phyloP scores from a whole-genome alignment of 2,113 vertebrate species.

The Salvelinus namaycush region DNA sequence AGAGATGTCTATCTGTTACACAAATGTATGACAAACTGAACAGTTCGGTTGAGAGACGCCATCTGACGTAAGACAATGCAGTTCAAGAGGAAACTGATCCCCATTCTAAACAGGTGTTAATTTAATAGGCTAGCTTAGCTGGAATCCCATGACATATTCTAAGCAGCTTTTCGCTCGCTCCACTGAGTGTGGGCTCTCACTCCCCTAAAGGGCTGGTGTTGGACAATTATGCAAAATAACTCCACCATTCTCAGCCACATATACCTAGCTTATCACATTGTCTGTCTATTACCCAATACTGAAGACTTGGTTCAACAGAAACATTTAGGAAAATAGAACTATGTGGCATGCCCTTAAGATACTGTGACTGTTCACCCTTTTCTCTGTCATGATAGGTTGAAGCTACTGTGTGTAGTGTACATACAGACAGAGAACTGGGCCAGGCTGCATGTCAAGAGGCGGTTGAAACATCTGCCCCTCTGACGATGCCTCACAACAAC shows the following conservation, averaged over 20 bases:
- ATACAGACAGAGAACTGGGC: neutral
- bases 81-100: neutral
- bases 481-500: conserved; percentile 28
- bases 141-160: neutral
- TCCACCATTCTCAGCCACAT: too few species aligned
- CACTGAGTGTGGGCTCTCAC: neutral
- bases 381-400: too few species aligned
- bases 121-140: neutral
- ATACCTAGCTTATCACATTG: too few species aligned
- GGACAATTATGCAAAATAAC: conserved; percentile 12
- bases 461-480: conserved; percentile 40
- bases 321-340: too few species aligned
- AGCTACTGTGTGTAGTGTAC: conserved; percentile 1
- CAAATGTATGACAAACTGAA: neutral
- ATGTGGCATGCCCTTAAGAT: too few species aligned
- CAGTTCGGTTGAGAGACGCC: neutral
- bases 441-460: conserved; percentile 36
- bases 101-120: conserved; percentile 6
- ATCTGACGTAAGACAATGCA: too few species aligned
- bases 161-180: conserved; percentile 1
- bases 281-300: too few species aligned
- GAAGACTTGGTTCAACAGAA: too few species aligned
- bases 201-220: neutral
- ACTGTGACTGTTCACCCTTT: too few species aligned
- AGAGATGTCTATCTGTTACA: neutral